Percentiles rank a stretch among this genome's conserved stretches.
These are phyloP conservation scores for Anoura caudifer DNA, from an alignment of 2,113 vertebrate genomes.

Conservation along the genomic window DNA sequence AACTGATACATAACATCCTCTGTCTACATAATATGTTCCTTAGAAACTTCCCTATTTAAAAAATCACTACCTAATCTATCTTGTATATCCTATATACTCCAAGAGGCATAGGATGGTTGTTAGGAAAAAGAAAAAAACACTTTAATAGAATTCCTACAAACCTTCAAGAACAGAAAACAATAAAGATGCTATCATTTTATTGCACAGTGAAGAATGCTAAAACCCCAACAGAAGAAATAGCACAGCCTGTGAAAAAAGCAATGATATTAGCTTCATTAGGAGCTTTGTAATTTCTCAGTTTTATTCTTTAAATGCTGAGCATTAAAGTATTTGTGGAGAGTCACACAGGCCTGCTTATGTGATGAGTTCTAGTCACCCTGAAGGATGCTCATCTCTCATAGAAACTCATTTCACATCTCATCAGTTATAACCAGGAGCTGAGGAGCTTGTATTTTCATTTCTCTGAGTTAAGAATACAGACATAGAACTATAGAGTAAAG, in stretches of 20 bases:
- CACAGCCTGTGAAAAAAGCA: background rate
- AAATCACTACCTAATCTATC: background rate
- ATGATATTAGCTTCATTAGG: background rate
- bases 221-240: background rate
- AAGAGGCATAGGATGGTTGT: background rate
- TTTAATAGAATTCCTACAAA: background rate
- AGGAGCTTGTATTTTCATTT: slow-evolving; percentile 58
- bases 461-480: slow-evolving; percentile 34
- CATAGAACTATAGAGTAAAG: background rate
- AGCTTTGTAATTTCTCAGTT: background rate
- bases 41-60: background rate
- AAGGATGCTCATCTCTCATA: slow-evolving; percentile 47
- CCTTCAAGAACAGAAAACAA: background rate
- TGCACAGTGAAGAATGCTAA: background rate
- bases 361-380: slow-evolving; percentile 66
- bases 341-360: slow-evolving; percentile 17
- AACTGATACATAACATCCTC: background rate
- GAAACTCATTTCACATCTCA: slow-evolving; percentile 79
- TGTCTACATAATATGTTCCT: background rate
- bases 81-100: background rate
- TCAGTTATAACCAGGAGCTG: slow-evolving; percentile 60
- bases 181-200: background rate
- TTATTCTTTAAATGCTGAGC: slow-evolving; percentile 7
- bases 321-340: slow-evolving; percentile 24
- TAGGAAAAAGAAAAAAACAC: background rate